These are phyloP conservation scores for Argyra leucocephala DNA, from an alignment of 2,888 invertebrate genomes.

Conservation along the genomic window DNA sequence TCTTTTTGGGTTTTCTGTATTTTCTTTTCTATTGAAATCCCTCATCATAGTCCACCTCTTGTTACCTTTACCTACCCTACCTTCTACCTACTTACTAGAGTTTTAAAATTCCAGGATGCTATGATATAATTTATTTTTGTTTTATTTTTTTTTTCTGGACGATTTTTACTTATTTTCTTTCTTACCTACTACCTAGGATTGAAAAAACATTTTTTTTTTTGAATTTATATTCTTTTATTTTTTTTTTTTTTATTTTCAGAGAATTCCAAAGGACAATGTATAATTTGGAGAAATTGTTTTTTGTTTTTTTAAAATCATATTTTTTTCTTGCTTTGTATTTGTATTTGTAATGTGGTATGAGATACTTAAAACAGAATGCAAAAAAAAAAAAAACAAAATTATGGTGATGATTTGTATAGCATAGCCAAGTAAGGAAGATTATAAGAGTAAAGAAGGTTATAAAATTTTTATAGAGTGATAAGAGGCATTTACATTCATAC, in stretches of 20 bases:
- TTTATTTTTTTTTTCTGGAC: not conserved
- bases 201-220: no score
- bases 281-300: not conserved
- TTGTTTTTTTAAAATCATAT: not conserved
- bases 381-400: not conserved
- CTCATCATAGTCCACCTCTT: no score
- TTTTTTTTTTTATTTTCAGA: no score
- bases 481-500: no score
- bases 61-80: no score
- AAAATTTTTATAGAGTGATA: no score
- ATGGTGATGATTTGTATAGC: no score
- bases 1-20: no score
- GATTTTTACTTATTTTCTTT: not conserved
- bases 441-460: no score
- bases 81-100: not conserved
- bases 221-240: no score
- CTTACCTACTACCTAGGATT: not conserved
- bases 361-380: not conserved
- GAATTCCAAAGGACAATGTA: not conserved
- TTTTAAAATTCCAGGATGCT: not conserved
- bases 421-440: no score
- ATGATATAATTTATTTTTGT: not conserved
- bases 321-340: not conserved
- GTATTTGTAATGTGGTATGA: not conserved
- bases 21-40: no score